Conservation (phyloP, 2,888 invertebrate genomes). For the Leptogaster cylindrica region DNA sequence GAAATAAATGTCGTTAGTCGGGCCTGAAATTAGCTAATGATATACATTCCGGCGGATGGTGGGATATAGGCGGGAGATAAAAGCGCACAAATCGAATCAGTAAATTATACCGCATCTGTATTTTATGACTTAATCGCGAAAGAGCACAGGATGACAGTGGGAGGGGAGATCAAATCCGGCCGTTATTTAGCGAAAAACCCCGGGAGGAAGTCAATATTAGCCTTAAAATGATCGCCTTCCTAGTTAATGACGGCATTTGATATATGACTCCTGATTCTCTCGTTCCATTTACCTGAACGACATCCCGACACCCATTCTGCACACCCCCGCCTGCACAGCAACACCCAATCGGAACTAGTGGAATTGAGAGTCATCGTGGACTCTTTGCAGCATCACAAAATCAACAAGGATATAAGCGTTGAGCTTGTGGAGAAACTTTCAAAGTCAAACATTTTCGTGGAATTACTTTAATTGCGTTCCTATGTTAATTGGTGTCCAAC, state of each 20-base stretch:
- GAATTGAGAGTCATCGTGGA: constrained; percentile 11
- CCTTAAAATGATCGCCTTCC: constrained; percentile 24
- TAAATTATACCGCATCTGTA: constrained; percentile 48
- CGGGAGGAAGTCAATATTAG: constrained; percentile 15
- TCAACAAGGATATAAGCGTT: constrained; percentile 3
- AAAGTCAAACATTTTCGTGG: constrained; percentile 33
- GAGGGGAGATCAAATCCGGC: constrained; percentile 19
- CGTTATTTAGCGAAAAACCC: constrained; percentile 3
- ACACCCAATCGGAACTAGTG: no score
- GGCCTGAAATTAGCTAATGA: constrained; percentile 48
- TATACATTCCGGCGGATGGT: constrained; percentile 42
- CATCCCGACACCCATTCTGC: no score
- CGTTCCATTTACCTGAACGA: background rate
- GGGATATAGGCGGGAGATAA: background rate
- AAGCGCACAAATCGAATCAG: constrained; percentile 45
- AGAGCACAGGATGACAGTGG: background rate
- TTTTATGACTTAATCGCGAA: constrained; percentile 47
- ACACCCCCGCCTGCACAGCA: background rate
- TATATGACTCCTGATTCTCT: background rate
- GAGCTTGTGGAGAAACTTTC: background rate
- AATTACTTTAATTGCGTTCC: constrained; percentile 40
- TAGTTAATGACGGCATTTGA: background rate
- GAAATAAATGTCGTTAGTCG: constrained; percentile 49
- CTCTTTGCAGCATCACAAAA: constrained; percentile 15
- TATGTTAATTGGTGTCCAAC: constrained; percentile 27